Conservation (phyloP, 2,113 vertebrate genomes). For the Lutjanus erythropterus region DNA sequence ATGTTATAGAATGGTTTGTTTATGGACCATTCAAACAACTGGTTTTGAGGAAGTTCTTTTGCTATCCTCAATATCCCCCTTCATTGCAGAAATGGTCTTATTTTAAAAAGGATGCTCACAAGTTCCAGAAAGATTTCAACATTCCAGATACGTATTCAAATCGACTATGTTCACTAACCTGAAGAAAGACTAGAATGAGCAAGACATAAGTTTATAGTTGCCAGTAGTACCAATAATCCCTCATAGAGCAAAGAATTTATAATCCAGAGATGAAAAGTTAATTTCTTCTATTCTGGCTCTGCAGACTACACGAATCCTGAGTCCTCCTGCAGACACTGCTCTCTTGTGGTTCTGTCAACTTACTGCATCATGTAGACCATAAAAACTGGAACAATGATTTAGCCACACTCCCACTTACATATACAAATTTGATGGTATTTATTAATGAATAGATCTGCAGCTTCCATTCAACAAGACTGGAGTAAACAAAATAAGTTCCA, state of each 20-base stretch:
- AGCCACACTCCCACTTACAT: neutral
- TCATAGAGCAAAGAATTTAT: neutral
- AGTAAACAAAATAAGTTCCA: neutral
- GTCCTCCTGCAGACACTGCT: slow-evolving; percentile 51
- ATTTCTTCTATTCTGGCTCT: neutral
- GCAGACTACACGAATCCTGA: no score
- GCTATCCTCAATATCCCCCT: neutral
- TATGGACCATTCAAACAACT: slow-evolving; percentile 15
- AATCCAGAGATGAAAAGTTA: neutral
- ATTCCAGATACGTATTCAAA: neutral
- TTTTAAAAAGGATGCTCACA: neutral
- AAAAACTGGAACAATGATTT: neutral
- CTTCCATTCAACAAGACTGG: slow-evolving; percentile 41
- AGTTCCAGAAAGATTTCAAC: neutral
- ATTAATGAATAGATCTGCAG: neutral
- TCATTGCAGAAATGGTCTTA: neutral
- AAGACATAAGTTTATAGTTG: neutral
- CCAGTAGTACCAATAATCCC: neutral
- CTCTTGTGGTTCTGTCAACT: slow-evolving; percentile 60
- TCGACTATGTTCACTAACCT: neutral
- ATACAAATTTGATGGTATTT: neutral
- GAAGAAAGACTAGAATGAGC: neutral
- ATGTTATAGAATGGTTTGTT: slow-evolving; percentile 43
- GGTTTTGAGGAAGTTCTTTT: neutral
- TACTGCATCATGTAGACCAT: slow-evolving; percentile 37